Evolutionary conservation across 2,888 invertebrate genomes (phyloP).

Genomic region (Agonopterix heracliana): DNA sequence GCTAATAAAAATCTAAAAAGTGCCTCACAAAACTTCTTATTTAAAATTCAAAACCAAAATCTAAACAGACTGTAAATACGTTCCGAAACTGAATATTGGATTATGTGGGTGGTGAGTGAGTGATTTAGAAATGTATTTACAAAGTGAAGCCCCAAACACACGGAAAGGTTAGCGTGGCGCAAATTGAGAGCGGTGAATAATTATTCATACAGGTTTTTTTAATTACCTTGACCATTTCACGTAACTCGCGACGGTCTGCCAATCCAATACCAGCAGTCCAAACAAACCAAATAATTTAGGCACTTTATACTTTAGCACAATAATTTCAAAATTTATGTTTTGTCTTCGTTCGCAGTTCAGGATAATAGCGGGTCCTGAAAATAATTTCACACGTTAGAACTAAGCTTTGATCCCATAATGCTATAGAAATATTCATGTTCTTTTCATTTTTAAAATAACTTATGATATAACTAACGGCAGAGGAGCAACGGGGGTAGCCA

Average conservation of each 20-base stretch:
- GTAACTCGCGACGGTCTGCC: slow-evolving; percentile 54
- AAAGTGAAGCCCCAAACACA: slow-evolving; percentile 57
- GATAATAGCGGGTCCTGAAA: slow-evolving; percentile 47
- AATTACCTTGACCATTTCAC: slow-evolving; percentile 76
- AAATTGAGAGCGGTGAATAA: slow-evolving; percentile 55
- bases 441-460: too few relatives aligned
- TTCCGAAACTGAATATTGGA: slow-evolving; percentile 37
- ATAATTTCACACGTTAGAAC: slow-evolving; percentile 9
- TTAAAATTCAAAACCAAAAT: too few relatives aligned
- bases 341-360: slow-evolving; percentile 64
- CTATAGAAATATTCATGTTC: too few relatives aligned
- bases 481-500: too few relatives aligned
- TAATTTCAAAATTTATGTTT: slow-evolving; percentile 45
- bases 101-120: slow-evolving; percentile 35
- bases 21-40: too few relatives aligned
- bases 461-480: too few relatives aligned
- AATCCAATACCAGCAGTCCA: slow-evolving; percentile 35
- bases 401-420: not conserved
- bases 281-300: slow-evolving; percentile 43
- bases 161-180: slow-evolving; percentile 65
- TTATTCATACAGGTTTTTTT: slow-evolving; percentile 42
- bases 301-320: slow-evolving; percentile 54
- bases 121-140: slow-evolving; percentile 66
- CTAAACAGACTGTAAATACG: slow-evolving; percentile 7
- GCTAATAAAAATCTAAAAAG: too few relatives aligned